Percentiles rank a stretch among this genome's conserved stretches.
phyloP scores from a whole-genome alignment of 2,113 vertebrate genomes.

The Cryptoleucopteryx plumbea region DNA sequence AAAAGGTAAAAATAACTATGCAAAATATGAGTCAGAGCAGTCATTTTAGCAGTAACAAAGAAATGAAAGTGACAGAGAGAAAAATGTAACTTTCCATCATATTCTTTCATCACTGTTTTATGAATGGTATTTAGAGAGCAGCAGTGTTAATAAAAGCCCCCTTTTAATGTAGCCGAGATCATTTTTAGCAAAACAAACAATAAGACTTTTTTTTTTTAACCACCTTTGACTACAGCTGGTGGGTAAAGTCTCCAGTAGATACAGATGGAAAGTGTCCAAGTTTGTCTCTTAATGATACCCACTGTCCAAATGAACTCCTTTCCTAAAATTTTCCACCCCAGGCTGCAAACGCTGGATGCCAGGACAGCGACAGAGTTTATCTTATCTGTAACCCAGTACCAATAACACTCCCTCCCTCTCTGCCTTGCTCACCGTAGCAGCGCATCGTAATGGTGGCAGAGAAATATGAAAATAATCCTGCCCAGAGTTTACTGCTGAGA shows the following conservation, averaged over 20 bases:
- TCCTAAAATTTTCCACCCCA: conserved; percentile 83
- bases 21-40: conserved; percentile 63
- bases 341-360: conserved; percentile 69
- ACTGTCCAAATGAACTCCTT: conserved; percentile 83
- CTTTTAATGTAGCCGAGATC: neutral
- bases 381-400: conserved; percentile 72
- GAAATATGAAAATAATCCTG: conserved; percentile 69
- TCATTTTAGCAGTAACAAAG: conserved; percentile 55
- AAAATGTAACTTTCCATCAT: conserved; percentile 63
- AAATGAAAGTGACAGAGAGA: conserved; percentile 64
- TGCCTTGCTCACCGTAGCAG: conserved; percentile 62
- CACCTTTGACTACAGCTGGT: conserved; percentile 19
- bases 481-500: conserved; percentile 70
- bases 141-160: conserved; percentile 5
- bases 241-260: conserved; percentile 67
- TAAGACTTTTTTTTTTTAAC: neutral
- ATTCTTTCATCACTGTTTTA: conserved; percentile 4
- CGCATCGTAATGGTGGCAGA: conserved; percentile 59
- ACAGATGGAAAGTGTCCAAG: conserved; percentile 80
- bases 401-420: conserved; percentile 69
- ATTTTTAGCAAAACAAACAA: conserved; percentile 57
- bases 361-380: conserved; percentile 72
- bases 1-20: conserved; percentile 67
- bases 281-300: conserved; percentile 81
- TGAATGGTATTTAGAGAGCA: conserved; percentile 60